Evolutionary conservation across 1,140 invertebrate species (phyloP).

Genomic region (Archegozetes longisetosus): DNA sequence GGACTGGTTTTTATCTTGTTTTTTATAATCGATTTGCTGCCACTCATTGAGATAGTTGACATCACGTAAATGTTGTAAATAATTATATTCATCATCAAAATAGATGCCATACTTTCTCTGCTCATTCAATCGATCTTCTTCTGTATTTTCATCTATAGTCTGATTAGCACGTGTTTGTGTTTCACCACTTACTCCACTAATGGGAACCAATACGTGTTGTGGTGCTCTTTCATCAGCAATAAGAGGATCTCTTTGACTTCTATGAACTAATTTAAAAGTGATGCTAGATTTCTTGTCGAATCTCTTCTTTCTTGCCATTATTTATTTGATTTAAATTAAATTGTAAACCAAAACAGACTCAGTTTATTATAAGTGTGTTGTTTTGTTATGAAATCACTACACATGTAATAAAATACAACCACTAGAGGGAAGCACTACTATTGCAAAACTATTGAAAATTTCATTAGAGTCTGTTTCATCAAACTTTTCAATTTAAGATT

Average conservation of each 20-base stretch:
- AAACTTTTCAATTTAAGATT: too few species aligned
- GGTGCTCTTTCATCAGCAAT: constrained; percentile 70
- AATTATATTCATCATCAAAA: constrained; percentile 91
- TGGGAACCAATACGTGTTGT: constrained; percentile 53
- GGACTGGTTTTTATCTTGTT: background rate
- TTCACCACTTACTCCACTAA: background rate
- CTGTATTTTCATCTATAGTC: background rate
- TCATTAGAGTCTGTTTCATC: too few species aligned
- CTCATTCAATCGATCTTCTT: constrained; percentile 47
- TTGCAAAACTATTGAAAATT: too few species aligned
- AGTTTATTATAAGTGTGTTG: too few species aligned
- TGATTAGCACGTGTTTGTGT: background rate
- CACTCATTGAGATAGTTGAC: constrained; percentile 28
- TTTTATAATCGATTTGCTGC: constrained; percentile 14
- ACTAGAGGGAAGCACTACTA: too few species aligned
- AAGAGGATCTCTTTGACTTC: constrained; percentile 81
- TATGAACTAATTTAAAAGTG: constrained; percentile 76
- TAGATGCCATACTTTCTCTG: constrained; percentile 80
- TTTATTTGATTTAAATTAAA: background rate
- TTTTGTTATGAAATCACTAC: too few species aligned
- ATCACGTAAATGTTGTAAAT: constrained; percentile 77
- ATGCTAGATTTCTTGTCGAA: constrained; percentile 76
- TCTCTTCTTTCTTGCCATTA: background rate
- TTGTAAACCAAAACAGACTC: too few species aligned
- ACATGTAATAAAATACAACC: too few species aligned